Conservation (phyloP, 2,113 vertebrate species). For the Calidris pygmaea region DNA sequence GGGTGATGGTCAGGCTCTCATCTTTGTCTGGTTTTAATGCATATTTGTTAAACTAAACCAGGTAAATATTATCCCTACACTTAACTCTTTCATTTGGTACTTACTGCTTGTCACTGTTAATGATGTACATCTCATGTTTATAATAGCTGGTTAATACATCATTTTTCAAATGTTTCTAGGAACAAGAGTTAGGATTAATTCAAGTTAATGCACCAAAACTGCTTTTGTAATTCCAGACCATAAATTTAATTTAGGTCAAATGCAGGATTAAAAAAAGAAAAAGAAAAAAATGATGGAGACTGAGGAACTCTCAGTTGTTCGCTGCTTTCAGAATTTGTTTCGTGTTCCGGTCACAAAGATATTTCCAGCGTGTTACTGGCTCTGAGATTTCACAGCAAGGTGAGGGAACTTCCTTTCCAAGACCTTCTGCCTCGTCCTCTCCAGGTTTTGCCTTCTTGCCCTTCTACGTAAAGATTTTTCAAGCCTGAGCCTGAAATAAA, state of each 20-base stretch:
- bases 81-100: not conserved
- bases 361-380: not conserved
- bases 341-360: not conserved
- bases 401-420: conserved; percentile 79
- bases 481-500: conserved; percentile 78
- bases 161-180: not conserved
- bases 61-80: not conserved
- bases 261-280: not conserved
- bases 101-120: not conserved
- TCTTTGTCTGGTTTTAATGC: not conserved
- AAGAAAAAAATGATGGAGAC: not conserved
- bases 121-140: not conserved
- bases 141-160: not conserved
- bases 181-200: not conserved
- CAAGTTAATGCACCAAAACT: not conserved
- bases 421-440: conserved; percentile 58
- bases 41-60: not conserved
- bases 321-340: not conserved
- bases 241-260: conserved; percentile 11
- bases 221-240: not conserved
- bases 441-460: conserved; percentile 50
- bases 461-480: conserved; percentile 78
- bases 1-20: rapidly evolving
- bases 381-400: conserved; percentile 62
- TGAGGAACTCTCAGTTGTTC: not conserved